A percentile compares a stretch with the other conserved stretches of the same genome.
Evolutionary conservation across 2,888 invertebrate genomes (phyloP).

Genomic region (Philaethria dido): DNA sequence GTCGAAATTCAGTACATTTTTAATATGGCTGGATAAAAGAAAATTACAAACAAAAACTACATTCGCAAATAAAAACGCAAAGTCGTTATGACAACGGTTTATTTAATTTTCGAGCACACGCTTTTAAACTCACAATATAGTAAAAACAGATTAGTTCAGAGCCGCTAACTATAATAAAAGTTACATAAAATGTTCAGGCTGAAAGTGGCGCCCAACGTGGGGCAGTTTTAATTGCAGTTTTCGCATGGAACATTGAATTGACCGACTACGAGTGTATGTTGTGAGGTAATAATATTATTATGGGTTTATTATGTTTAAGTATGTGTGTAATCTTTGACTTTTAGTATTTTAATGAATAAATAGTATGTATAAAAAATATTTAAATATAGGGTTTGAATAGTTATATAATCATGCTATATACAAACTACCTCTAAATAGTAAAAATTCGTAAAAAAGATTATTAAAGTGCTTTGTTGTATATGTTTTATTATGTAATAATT

Average conservation of each 20-base stretch:
- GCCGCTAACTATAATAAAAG: conserved; percentile 39
- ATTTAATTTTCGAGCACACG: conserved; percentile 26
- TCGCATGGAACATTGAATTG: conserved; percentile 39
- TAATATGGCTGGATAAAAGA: background rate
- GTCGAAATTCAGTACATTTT: background rate
- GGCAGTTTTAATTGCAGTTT: conserved; percentile 39
- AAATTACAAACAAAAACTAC: conserved; percentile 2
- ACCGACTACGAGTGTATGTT: conserved; percentile 33
- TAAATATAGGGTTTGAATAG: no score
- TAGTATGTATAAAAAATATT: no score
- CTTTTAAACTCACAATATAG: conserved; percentile 32
- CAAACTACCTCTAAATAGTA: no score
- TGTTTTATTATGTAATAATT: no score
- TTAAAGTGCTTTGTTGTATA: no score
- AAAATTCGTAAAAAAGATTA: no score
- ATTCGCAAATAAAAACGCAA: conserved; percentile 17
- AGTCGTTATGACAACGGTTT: conserved; percentile 23
- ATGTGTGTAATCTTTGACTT: no score
- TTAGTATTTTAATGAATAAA: no score
- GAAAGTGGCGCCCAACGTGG: conserved; percentile 40
- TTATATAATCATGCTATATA: no score
- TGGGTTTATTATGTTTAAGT: conserved; percentile 25
- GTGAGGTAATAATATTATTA: conserved; percentile 37
- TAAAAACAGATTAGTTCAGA: conserved; percentile 35
- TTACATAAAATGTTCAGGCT: conserved; percentile 28